phyloP scores from a whole-genome alignment of 2,888 invertebrate species.

The Carcina quercana region DNA sequence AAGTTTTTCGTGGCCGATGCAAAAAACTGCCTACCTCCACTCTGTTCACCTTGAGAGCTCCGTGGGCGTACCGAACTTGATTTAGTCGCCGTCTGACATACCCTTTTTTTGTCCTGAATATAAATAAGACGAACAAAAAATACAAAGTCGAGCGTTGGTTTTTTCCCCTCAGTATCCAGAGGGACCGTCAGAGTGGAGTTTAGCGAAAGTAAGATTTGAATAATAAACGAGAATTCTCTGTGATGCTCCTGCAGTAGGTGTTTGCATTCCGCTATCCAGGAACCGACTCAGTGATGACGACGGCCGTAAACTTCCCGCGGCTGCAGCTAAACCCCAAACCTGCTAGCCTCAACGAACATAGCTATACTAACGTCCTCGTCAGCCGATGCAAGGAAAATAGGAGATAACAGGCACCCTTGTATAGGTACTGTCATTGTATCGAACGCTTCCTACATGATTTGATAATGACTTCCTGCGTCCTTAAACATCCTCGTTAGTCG shows the following conservation, averaged over 20 bases:
- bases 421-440: conserved; percentile 15
- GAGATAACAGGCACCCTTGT: conserved; percentile 22
- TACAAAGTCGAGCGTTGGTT: conserved; percentile 47
- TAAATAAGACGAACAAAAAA: conserved; percentile 64
- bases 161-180: conserved; percentile 41
- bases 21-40: conserved; percentile 53
- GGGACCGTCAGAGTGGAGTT: conserved; percentile 46
- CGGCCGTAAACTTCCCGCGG: conserved; percentile 34
- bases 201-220: conserved; percentile 64
- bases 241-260: conserved; percentile 41
- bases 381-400: conserved; percentile 25
- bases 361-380: conserved; percentile 16
- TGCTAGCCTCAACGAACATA: conserved; percentile 25
- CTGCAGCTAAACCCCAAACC: conserved; percentile 29
- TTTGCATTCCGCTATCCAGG: conserved; percentile 35
- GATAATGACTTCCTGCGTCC: conserved; percentile 68
- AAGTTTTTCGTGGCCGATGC: conserved; percentile 24
- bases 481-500: conserved; percentile 55
- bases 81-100: conserved; percentile 68
- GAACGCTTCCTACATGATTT: conserved; percentile 60
- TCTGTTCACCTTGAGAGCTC: conserved; percentile 59
- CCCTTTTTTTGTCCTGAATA: conserved; percentile 71
- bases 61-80: conserved; percentile 63
- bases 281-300: conserved; percentile 30
- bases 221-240: conserved; percentile 57